Evolutionary conservation across 2,797 vertebrate species (phyloP).

Genomic region (Gephyroberyx darwinii): DNA sequence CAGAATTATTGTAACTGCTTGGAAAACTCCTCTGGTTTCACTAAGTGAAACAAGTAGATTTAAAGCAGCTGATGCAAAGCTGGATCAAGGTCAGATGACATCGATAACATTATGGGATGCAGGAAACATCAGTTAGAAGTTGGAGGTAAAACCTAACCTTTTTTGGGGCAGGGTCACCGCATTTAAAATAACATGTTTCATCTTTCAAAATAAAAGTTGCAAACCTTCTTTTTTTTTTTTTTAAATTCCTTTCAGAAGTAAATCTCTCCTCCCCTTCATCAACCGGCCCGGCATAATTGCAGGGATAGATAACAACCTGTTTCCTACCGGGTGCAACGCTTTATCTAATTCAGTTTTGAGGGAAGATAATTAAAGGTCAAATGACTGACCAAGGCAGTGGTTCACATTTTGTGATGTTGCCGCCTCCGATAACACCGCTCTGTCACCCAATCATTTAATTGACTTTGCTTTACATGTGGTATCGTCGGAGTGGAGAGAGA

Average conservation of each 20-base stretch:
- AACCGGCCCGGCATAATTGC: slow-evolving; percentile 65
- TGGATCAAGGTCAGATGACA: neutral
- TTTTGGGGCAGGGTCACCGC: too few relatives aligned
- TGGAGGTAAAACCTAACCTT: neutral
- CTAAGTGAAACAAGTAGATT: too few relatives aligned
- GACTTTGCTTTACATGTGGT: slow-evolving; percentile 75
- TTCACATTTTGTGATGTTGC: slow-evolving; percentile 44
- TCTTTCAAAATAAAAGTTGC: slow-evolving; percentile 17
- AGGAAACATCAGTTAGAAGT: neutral
- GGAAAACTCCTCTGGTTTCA: too few relatives aligned
- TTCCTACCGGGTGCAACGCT: slow-evolving; percentile 56
- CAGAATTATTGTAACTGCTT: too few relatives aligned
- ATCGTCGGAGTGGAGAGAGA: slow-evolving; percentile 61
- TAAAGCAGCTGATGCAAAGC: too few relatives aligned
- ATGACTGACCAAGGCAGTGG: slow-evolving; percentile 65
- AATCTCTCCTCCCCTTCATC: slow-evolving; percentile 50
- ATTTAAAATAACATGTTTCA: neutral
- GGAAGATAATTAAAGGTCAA: slow-evolving; percentile 82
- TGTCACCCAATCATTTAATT: slow-evolving; percentile 78
- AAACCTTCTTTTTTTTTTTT: neutral
- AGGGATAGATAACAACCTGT: slow-evolving; percentile 71
- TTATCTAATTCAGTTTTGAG: slow-evolving; percentile 75
- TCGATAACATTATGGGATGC: neutral
- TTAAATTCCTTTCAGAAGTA: slow-evolving; percentile 2
- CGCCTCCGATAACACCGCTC: slow-evolving; percentile 66